phyloP scores from a whole-genome alignment of 2,888 invertebrate genomes.

The Axea sp. region DNA sequence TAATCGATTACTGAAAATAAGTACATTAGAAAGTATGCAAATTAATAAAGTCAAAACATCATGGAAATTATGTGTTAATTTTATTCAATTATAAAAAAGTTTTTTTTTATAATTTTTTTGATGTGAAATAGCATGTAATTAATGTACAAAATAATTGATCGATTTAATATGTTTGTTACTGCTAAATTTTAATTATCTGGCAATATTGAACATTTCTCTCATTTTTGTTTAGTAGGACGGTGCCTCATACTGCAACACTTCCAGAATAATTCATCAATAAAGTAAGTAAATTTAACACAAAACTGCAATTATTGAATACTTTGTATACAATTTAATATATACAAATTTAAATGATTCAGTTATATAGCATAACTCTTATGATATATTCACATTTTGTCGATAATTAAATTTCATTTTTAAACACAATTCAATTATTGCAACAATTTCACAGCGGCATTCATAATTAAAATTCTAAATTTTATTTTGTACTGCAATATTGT shows the following conservation, averaged over 20 bases:
- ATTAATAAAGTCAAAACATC: no score
- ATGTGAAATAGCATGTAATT: background rate
- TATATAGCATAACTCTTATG: no score
- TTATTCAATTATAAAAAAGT: background rate
- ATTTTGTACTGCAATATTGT: no score
- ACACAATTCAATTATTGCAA: no score
- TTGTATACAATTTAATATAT: slow-evolving; percentile 13
- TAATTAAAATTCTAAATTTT: no score
- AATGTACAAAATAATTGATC: slow-evolving; percentile 1
- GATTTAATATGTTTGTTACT: slow-evolving; percentile 12
- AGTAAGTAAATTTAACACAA: slow-evolving; percentile 11
- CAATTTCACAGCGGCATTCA: no score
- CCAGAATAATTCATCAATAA: background rate
- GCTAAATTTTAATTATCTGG: slow-evolving; percentile 17
- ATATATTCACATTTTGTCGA: slow-evolving; percentile 1
- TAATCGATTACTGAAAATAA: background rate
- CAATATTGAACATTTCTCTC: slow-evolving; percentile 31
- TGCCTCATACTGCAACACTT: slow-evolving; percentile 26
- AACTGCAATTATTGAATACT: slow-evolving; percentile 10
- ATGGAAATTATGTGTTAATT: no score
- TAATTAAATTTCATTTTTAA: background rate
- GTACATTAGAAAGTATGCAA: no score
- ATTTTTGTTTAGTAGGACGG: slow-evolving; percentile 22
- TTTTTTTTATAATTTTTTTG: background rate
- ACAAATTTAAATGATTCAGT: slow-evolving; percentile 12